A percentile compares a stretch with the other conserved stretches of the same genome.
Conservation (phyloP, 2,888 invertebrate species). For the Noctua comes region DNA sequence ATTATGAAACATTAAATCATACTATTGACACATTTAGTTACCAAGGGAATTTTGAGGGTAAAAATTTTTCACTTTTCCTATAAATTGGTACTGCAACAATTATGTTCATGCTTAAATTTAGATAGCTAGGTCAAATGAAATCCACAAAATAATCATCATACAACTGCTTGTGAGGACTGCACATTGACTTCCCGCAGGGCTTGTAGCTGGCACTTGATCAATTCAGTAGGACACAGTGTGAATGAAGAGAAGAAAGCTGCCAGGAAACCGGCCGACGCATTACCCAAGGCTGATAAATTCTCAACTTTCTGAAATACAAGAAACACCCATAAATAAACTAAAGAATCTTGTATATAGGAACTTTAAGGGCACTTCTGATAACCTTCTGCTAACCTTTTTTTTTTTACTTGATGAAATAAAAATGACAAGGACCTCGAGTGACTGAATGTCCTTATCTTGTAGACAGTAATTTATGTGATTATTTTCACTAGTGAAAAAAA, state of each 20-base stretch:
- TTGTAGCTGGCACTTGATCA: constrained; percentile 99
- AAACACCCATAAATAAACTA: constrained; percentile 17
- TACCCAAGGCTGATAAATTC: constrained; percentile 93
- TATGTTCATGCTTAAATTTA: constrained; percentile 6
- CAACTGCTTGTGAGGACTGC: constrained; percentile 85
- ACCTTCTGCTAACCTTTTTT: neutral
- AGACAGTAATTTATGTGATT: neutral
- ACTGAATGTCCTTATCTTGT: neutral
- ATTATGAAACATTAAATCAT: constrained; percentile 5
- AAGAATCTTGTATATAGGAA: neutral
- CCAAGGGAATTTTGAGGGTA: neutral
- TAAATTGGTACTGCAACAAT: neutral
- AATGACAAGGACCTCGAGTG: neutral
- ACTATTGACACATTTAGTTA: neutral
- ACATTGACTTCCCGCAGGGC: constrained; percentile 95
- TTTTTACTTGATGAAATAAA: neutral
- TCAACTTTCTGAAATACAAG: constrained; percentile 90
- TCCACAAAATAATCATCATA: constrained; percentile 85
- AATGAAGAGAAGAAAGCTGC: constrained; percentile 99
- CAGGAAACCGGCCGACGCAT: constrained; percentile 97
- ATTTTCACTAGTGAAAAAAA: neutral
- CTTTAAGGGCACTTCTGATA: constrained; percentile 17
- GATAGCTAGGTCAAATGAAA: constrained; percentile 67
- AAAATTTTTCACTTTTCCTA: neutral
- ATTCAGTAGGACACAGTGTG: constrained; percentile 98